These are phyloP conservation scores for Megaceryle torquata DNA, from an alignment of 2,113 vertebrate genomes.

Conservation along the genomic window DNA sequence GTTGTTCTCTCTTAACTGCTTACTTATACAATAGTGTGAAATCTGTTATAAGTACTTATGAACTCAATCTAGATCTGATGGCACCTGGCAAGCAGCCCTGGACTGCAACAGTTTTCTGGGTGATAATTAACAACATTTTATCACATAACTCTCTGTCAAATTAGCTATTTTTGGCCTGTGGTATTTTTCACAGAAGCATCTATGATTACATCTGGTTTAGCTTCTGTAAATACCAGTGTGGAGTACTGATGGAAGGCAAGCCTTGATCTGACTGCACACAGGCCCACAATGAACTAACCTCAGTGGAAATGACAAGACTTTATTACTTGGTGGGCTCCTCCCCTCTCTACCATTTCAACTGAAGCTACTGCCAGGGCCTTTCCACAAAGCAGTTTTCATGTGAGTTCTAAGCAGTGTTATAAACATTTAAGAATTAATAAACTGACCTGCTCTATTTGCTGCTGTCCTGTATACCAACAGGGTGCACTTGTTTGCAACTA, in stretches of 20 bases:
- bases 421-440: neutral
- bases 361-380: neutral
- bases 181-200: neutral
- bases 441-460: neutral
- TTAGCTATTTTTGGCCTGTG: neutral
- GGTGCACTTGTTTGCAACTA: neutral
- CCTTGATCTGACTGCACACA: rapidly evolving
- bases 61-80: neutral
- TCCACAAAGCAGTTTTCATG: neutral
- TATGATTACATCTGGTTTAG: neutral
- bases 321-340: neutral
- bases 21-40: neutral
- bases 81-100: neutral
- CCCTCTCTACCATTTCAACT: neutral
- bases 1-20: neutral
- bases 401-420: neutral
- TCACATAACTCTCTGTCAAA: neutral
- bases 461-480: neutral
- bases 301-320: neutral
- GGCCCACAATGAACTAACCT: neutral
- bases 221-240: neutral
- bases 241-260: neutral
- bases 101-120: neutral
- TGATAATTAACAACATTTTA: neutral
- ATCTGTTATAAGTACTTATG: neutral